Evolutionary conservation across 2,113 vertebrate species (phyloP).

Genomic region (Albula goreensis): DNA sequence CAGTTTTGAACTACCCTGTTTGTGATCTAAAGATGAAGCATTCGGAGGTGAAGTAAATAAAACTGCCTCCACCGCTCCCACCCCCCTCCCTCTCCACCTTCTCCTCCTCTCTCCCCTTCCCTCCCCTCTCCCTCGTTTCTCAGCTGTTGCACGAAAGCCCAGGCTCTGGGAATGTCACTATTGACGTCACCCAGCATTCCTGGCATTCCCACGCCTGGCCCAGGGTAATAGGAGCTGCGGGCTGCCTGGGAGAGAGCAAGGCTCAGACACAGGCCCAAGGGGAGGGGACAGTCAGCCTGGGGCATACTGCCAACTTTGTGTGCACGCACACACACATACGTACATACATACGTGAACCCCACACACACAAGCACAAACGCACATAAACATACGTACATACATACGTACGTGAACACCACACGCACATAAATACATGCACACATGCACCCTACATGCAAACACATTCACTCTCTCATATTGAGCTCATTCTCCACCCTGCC

Average conservation of each 20-base stretch:
- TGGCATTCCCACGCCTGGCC: constrained; percentile 64
- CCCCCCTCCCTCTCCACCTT: constrained; percentile 7
- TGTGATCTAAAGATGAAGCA: background rate
- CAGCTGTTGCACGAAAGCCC: constrained; percentile 69
- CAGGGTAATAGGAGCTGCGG: constrained; percentile 55
- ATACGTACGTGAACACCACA: background rate
- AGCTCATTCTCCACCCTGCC: background rate
- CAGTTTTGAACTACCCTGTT: background rate
- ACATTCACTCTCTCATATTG: background rate
- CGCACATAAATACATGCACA: background rate
- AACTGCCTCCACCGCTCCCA: constrained; percentile 7
- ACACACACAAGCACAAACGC: too few relatives aligned
- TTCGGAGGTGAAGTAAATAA: background rate
- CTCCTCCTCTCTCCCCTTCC: background rate
- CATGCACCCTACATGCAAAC: background rate
- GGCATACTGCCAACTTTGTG: background rate
- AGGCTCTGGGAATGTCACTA: constrained; percentile 70
- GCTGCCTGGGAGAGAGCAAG: constrained; percentile 12
- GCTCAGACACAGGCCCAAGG: constrained; percentile 20
- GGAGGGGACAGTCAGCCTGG: background rate
- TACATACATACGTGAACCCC: background rate
- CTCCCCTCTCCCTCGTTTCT: constrained; percentile 53
- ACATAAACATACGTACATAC: too few relatives aligned
- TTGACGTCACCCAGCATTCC: constrained; percentile 77
- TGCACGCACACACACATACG: background rate